Percentiles rank a stretch among this genome's conserved stretches.
Conservation (phyloP, 2,797 vertebrate species). For the Cephalopachus bancanus region DNA sequence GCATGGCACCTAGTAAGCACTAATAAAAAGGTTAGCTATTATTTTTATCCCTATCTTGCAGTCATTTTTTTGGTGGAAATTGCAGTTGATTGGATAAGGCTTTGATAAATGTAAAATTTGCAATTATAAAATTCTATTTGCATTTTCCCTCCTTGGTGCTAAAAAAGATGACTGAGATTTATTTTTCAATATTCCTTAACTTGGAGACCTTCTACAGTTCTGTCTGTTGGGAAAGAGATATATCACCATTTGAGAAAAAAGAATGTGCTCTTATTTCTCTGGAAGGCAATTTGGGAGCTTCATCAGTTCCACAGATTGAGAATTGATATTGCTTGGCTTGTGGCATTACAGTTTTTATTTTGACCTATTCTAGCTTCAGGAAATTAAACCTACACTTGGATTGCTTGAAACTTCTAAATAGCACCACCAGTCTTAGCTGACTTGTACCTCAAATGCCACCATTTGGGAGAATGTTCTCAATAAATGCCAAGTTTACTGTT, state of each 20-base stretch:
- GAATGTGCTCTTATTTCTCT: background rate
- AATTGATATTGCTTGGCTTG: background rate
- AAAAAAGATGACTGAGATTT: background rate
- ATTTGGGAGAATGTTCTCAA: background rate
- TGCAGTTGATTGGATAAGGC: background rate
- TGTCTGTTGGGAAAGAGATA: background rate
- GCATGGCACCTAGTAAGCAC: background rate
- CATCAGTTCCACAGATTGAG: background rate
- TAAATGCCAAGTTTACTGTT: background rate
- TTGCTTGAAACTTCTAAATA: background rate
- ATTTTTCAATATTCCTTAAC: background rate
- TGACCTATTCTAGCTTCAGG: background rate
- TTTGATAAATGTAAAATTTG: constrained; percentile 39
- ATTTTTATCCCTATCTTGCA: constrained; percentile 13
- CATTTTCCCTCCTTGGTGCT: background rate
- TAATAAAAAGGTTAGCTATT: background rate
- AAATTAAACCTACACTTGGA: background rate
- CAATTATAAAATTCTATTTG: constrained; percentile 50
- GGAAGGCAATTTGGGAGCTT: background rate
- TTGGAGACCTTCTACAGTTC: background rate
- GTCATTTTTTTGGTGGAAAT: background rate
- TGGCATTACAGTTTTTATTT: background rate
- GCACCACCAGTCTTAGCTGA: background rate
- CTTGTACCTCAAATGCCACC: background rate
- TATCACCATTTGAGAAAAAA: background rate